Evolutionary conservation across 2,888 invertebrate genomes (phyloP).

Genomic region (Neoaliturus tenellus): DNA sequence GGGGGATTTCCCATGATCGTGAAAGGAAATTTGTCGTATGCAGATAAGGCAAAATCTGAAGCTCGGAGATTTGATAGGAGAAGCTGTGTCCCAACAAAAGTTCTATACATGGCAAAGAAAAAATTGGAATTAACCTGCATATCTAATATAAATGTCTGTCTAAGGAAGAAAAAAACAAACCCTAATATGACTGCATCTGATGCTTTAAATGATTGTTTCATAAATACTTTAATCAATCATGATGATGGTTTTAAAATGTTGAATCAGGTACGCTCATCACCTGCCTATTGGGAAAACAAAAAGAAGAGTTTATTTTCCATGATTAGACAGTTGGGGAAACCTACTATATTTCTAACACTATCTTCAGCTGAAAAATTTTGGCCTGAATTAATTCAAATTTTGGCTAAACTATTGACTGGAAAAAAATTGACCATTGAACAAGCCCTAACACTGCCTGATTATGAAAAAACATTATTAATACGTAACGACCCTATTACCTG

Average conservation of each 20-base stretch:
- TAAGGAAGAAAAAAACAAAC: neutral
- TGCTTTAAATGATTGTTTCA: conserved; percentile 19
- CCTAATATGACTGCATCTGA: conserved; percentile 10
- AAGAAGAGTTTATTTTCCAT: conserved; percentile 18
- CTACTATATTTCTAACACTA: conserved; percentile 19
- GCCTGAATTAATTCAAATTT: conserved; percentile 32
- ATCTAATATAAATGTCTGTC: neutral
- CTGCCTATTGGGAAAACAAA: neutral
- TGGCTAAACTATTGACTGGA: neutral
- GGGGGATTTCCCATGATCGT: conserved; percentile 30
- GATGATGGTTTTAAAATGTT: conserved; percentile 31
- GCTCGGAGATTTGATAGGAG: conserved; percentile 50
- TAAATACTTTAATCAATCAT: neutral
- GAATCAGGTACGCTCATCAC: neutral
- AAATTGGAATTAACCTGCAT: neutral
- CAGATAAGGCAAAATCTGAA: conserved; percentile 58
- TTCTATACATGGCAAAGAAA: neutral
- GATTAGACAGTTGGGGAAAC: neutral
- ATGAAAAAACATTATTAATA: conserved; percentile 20
- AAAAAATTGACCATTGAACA: conserved; percentile 5
- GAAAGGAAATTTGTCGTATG: conserved; percentile 44
- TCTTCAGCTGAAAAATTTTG: conserved; percentile 29
- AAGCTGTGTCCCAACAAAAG: neutral
- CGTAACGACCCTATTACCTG: neutral
- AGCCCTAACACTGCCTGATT: conserved; percentile 10